Percentiles rank a stretch among this genome's conserved stretches.
These are phyloP conservation scores for Caenorhabditis becei DNA, from an alignment of 2,888 invertebrate species.

Conservation along the genomic window DNA sequence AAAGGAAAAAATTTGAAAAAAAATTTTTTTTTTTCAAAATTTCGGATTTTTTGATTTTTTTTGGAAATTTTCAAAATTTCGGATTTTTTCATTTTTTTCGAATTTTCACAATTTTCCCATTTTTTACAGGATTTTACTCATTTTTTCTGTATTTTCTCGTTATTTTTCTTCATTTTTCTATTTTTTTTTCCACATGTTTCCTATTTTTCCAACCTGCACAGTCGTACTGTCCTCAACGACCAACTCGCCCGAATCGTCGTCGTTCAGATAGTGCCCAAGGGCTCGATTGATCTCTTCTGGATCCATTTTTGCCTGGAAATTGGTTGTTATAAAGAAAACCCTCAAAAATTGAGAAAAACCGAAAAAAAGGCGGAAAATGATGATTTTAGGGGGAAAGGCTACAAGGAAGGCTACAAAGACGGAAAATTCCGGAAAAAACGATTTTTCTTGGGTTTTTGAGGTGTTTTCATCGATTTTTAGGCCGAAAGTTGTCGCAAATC, in stretches of 20 bases:
- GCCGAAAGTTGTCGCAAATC: background rate
- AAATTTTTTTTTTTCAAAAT: too few relatives aligned
- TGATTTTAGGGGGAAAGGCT: too few relatives aligned
- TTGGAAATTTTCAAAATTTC: too few relatives aligned
- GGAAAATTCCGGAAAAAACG: background rate
- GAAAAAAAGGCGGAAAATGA: background rate
- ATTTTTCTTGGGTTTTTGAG: background rate
- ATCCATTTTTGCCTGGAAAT: conserved; percentile 56
- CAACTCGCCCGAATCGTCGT: conserved; percentile 59
- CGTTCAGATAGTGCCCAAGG: conserved; percentile 64
- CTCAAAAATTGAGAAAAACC: background rate
- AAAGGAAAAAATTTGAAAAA: too few relatives aligned
- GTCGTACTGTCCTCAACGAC: conserved; percentile 70
- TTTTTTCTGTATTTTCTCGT: background rate
- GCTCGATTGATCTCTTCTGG: conserved; percentile 65
- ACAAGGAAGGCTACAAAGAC: background rate
- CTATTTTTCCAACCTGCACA: conserved; percentile 62
- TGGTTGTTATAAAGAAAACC: background rate
- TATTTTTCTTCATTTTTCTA: background rate
- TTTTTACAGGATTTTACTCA: background rate
- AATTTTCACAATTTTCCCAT: too few relatives aligned
- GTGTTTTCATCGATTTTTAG: background rate
- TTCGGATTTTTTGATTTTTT: too few relatives aligned
- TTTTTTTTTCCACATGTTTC: background rate
- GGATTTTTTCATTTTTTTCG: too few relatives aligned